These are phyloP conservation scores for Agonum fuliginosum DNA, from an alignment of 2,888 invertebrate genomes.

Conservation along the genomic window DNA sequence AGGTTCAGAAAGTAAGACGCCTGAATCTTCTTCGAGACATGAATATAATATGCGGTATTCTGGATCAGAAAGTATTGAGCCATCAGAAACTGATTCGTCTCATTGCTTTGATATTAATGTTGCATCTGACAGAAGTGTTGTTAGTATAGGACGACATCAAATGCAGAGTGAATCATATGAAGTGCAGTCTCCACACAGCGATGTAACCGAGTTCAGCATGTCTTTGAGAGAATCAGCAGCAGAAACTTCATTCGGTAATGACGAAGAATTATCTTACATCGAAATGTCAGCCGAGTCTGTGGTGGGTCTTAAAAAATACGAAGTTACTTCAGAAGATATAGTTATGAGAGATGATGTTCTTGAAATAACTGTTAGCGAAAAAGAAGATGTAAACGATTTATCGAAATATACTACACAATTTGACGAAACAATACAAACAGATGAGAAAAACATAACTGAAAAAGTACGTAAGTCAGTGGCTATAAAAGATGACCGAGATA, in stretches of 20 bases:
- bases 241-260: conserved; percentile 63
- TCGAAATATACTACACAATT: conserved; percentile 47
- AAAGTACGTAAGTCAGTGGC: conserved; percentile 8
- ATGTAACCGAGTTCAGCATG: conserved; percentile 67
- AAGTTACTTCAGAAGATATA: conserved; percentile 68
- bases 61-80: conserved; percentile 64
- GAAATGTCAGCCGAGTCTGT: conserved; percentile 54
- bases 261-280: conserved; percentile 50
- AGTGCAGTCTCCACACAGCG: conserved; percentile 66
- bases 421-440: conserved; percentile 52
- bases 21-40: conserved; percentile 37
- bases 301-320: conserved; percentile 59
- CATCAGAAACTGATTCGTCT: conserved; percentile 69
- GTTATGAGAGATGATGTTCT: conserved; percentile 72
- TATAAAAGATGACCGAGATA: conserved; percentile 43
- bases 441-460: conserved; percentile 59
- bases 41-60: conserved; percentile 36
- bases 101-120: conserved; percentile 64
- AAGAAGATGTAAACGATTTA: conserved; percentile 53
- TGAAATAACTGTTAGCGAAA: conserved; percentile 70
- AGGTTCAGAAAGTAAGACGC: conserved; percentile 44
- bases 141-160: conserved; percentile 55
- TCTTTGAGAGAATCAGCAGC: conserved; percentile 67
- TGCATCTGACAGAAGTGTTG: conserved; percentile 63
- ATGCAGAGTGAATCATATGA: conserved; percentile 61